A percentile compares a stretch with the other conserved stretches of the same genome.
These are phyloP conservation scores for Gallinago media DNA, from an alignment of 2,113 vertebrate genomes.

Conservation along the genomic window DNA sequence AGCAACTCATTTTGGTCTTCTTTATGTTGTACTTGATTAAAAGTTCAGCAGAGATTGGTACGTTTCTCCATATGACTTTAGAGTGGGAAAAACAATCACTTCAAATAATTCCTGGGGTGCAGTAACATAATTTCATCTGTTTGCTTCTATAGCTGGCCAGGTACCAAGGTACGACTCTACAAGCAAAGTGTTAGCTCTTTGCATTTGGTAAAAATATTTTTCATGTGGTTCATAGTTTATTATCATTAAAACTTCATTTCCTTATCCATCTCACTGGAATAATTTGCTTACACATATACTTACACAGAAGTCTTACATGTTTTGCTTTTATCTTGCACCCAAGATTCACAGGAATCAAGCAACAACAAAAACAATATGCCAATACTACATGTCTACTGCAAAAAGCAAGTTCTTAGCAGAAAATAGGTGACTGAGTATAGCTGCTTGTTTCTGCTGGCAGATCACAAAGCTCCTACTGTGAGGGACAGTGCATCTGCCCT, in stretches of 20 bases:
- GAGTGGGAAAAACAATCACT: neutral
- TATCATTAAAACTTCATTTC: neutral
- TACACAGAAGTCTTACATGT: accelerated
- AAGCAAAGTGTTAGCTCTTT: neutral
- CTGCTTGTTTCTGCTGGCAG: neutral
- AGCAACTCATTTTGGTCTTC: neutral
- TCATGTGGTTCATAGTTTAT: neutral
- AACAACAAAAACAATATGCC: neutral
- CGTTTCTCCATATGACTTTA: neutral
- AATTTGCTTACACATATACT: neutral
- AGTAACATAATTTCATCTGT: neutral
- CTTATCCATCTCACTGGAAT: neutral
- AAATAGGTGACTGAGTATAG: neutral
- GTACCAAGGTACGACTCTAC: neutral
- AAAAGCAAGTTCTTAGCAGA: neutral
- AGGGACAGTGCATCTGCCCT: neutral
- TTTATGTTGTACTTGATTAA: neutral
- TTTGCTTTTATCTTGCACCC: neutral
- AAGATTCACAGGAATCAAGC: neutral
- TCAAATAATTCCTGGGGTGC: neutral
- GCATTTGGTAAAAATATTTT: neutral
- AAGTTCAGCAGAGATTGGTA: neutral
- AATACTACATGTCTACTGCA: neutral
- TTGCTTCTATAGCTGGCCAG: neutral
- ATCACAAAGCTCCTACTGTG: neutral